Base-by-base conservation (phyloP, 2,888 invertebrate genomes). In the Bombyx huttoni region DNA sequence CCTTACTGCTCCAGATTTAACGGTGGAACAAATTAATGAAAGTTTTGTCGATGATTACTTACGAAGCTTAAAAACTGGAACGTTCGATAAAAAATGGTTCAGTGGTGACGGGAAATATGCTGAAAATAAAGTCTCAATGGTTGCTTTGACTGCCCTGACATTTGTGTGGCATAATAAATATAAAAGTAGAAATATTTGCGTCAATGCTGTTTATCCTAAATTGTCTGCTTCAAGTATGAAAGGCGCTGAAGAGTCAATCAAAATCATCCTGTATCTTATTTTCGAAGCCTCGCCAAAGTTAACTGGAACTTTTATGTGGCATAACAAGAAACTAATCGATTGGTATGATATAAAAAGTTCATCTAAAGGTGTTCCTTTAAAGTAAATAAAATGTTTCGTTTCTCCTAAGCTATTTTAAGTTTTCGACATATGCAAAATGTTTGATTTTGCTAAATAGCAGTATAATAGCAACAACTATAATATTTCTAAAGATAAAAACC, bases 241-340 rank as follows among this genome's bases (percentile, higher is more conserved):
- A 1, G 88, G 92, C 0, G 92, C 94, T 57, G 88, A 88, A n/a
- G 89, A 91, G 48, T 81, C 83, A 0, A 80, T 90, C 64, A 63
- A 78, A 78, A 70, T 90, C 63, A 89, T 93, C 1, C 67, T 92
- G 0, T 92, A 91, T 64, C 70, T 92, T 8, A 91, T 94, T 49
- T 73, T 94, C 6, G 89, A 93, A 9, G 91, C 92, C 0, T 82
- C 89, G 0, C 78, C 84, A 0, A 81, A 89, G 51, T 81, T 93
- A 24, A 91, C 90, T 65, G 94, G 94, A 0, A 81, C 89, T 56
- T 94, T 90, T 62, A 82, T 94, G 65, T 94, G 93, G 93, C 62
- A 73, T 49, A 87, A 93, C 62, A 87, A 83, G 48, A 83, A 80
- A 49, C 68, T 92, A 34, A 81, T 91, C 0, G 91, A 92, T 68